These are phyloP conservation scores for Ophraella communa DNA, from an alignment of 2,888 invertebrate genomes.

Conservation along the genomic window DNA sequence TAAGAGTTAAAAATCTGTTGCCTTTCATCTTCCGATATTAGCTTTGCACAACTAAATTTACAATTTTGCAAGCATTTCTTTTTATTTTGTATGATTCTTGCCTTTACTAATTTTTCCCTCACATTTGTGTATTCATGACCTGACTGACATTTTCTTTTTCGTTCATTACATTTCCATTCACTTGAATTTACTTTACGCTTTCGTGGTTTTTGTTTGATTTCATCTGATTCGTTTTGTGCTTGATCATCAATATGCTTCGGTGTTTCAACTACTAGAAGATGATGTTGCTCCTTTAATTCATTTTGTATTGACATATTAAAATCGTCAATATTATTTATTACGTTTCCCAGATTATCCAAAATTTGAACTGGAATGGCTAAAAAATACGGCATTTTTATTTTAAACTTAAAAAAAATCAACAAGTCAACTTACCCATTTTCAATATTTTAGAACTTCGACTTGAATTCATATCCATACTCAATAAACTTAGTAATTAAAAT, in stretches of 20 bases:
- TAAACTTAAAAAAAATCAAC: too few relatives aligned
- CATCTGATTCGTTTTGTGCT: conserved; percentile 1
- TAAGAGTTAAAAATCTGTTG: conserved; percentile 13
- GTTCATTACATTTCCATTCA: conserved; percentile 11
- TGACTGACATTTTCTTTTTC: conserved; percentile 18
- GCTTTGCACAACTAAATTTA: conserved; percentile 17
- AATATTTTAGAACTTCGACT: too few relatives aligned
- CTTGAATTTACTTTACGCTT: neutral
- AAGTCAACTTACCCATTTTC: too few relatives aligned
- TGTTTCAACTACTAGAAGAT: neutral
- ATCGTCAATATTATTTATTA: too few relatives aligned
- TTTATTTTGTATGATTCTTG: conserved; percentile 14
- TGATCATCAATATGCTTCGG: neutral
- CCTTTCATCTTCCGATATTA: conserved; percentile 8
- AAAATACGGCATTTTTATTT: too few relatives aligned
- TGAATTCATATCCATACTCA: too few relatives aligned
- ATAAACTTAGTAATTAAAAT: too few relatives aligned
- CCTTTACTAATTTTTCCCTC: conserved; percentile 16
- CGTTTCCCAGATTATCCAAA: too few relatives aligned
- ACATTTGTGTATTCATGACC: conserved; percentile 12
- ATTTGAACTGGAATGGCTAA: too few relatives aligned
- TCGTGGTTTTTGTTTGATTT: conserved; percentile 5
- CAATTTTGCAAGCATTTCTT: conserved; percentile 21
- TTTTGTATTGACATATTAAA: neutral
- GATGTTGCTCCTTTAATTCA: conserved; percentile 1